Base-by-base conservation (phyloP, 30 jellyfish, hydroid and myxozoan species). In the Cassiopea xamachana region DNA sequence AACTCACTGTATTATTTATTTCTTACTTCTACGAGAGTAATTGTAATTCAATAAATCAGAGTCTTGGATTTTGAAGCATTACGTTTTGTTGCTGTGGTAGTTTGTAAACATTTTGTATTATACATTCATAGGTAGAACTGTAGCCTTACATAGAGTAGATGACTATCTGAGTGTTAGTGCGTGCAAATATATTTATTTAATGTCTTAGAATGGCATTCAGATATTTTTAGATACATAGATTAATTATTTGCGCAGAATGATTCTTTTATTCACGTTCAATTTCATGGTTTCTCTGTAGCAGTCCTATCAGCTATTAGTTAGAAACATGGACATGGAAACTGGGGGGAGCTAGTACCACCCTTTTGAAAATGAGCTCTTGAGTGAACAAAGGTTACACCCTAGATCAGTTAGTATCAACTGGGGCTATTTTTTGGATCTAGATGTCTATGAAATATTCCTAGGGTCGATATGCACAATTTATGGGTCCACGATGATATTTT, bases 141-240 rank as follows among this genome's bases (percentile, higher is more conserved):
- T 46, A 74, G 88, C 8, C 15, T n/a, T 74, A 7, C 9, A 77
- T 71, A 74, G 51, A 75, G 81, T 86, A 75, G 68, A n/a, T 17
- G 60, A 39, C 67, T 59, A 77, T 27, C 67, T 77, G 81, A 86
- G 61, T 58, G 60, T 55, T 60, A 59, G 46, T 44, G 17, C 67
- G 77, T 87, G 94, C 87, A 74, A 73, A 83, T 75, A 78, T 87
- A 87, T 87, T 87, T 87, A 87, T 87, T 87, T 87, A 77, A 77
- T 60, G 80, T 87, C 89, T 78, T 80, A 46, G 48, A 59, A 45
- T 7, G 94, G 39, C 94, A 77, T 77, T 87, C 48, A 9, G 62
- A 74, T 74, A 74, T 87, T 87, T 87, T 74, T 87, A 78, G 87
- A 87, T 55, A 61, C 61, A 18, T 71, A 71, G 83, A 84, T 68